These are phyloP conservation scores for Neogobius melanostomus DNA, from an alignment of 2,113 vertebrate genomes.

Conservation along the genomic window DNA sequence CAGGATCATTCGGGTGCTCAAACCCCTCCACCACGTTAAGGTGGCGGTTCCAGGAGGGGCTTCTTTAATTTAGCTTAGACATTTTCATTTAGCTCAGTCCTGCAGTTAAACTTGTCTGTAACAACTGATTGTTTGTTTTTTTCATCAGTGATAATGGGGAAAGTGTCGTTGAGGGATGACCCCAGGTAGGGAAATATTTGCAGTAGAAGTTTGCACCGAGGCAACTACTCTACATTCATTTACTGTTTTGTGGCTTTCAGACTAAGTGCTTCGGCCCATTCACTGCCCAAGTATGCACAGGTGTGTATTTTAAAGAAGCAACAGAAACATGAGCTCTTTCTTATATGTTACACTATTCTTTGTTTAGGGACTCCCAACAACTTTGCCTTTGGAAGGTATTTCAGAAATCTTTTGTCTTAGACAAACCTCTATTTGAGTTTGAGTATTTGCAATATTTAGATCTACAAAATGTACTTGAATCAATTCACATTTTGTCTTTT, in stretches of 20 bases:
- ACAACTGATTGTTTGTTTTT: not conserved
- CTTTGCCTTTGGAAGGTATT: conserved; percentile 9
- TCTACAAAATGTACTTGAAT: no score
- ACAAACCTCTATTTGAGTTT: no score
- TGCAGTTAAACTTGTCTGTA: not conserved
- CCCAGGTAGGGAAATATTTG: conserved; percentile 9
- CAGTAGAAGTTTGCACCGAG: not conserved
- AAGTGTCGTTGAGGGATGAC: not conserved
- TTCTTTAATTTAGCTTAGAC: no score
- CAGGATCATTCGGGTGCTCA: no score
- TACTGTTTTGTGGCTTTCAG: not conserved
- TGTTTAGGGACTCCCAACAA: not conserved
- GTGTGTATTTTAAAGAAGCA: conserved; percentile 4
- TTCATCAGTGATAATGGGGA: conserved; percentile 1
- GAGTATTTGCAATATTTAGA: no score
- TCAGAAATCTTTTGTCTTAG: no score
- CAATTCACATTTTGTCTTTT: no score
- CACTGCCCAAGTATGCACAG: not conserved
- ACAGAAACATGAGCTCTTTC: not conserved
- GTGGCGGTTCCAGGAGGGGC: no score
- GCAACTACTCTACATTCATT: not conserved
- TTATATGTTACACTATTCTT: not conserved
- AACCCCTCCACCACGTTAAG: no score
- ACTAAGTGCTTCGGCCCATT: conserved; percentile 1
- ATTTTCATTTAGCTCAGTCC: not conserved